Evolutionary conservation across 2,888 invertebrate species (phyloP), one percentile per base, ranked within the genome.

Genomic region (Drosophila ezoana): DNA sequence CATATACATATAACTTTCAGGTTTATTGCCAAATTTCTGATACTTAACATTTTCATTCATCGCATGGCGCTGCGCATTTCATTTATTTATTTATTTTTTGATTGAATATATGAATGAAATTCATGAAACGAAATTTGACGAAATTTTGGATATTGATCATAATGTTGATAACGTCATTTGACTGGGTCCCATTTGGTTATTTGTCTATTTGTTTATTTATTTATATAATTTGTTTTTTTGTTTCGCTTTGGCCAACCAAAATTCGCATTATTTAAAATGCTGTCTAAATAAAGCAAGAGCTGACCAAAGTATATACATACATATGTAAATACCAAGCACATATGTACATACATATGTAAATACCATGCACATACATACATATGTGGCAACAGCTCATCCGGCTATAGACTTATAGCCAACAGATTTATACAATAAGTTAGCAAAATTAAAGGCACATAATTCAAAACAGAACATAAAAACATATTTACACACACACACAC

Each of bases 91-190:
- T 59, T 65, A 53, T 59, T 57, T 60, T 8, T 68, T n/a, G n/a
- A 65, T 75, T 74, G 65, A 69, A 75, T 66, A 72, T 64, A 70
- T 76, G 78, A 78, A 88, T 83, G 83, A 83, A 87, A 69, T 54
- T 72, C 61, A 54, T 63, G 65, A 60, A 54, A 47, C 60, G 74
- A 83, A n/a, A n/a, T n/a, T 86, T 88, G 86, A 82, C 68, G 63
- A 83, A 64, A 71, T 79, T 67, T 85, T 85, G 69, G 81, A 77
- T 86, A 77, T 82, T 82, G 81, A 80, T 80, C 81, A 82, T 79
- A 49, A 65, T 60, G 66, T 66, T 68, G 54, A 52, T 43, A 76
- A 72, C 72, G 75, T 72, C 77, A 76, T 60, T 28, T 28, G 28
- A 28, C 28, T 8, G 28, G 28, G 8, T 28, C 6, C 28, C 28